phyloP scores from a whole-genome alignment of 1,140 invertebrate species.

The Brachionus calyciflorus region DNA sequence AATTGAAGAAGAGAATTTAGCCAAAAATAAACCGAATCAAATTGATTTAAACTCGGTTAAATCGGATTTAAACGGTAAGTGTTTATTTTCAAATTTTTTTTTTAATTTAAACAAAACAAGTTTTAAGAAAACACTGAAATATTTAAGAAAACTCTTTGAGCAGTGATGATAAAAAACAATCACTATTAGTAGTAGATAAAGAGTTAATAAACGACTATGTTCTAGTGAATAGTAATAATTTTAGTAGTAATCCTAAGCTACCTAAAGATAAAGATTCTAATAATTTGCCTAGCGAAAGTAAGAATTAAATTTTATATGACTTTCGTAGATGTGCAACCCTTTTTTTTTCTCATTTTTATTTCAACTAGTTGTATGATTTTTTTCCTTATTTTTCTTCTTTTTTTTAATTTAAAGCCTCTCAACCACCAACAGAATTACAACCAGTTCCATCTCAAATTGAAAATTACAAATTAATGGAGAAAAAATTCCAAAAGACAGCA shows the following conservation, averaged over 20 bases:
- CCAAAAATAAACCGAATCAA: background rate
- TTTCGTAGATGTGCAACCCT: background rate
- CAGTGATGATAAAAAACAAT: background rate
- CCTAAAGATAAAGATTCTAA: background rate
- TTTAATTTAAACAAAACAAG: too few relatives aligned
- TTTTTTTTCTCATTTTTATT: background rate
- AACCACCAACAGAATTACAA: background rate
- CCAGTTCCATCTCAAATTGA: slow-evolving; percentile 30
- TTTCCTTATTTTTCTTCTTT: too few relatives aligned
- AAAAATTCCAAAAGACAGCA: background rate
- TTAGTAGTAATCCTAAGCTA: background rate
- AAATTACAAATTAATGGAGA: slow-evolving; percentile 32
- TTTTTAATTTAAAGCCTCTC: background rate
- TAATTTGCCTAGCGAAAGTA: background rate
- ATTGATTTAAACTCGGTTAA: too few relatives aligned
- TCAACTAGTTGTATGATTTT: background rate
- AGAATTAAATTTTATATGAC: background rate
- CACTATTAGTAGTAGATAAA: background rate
- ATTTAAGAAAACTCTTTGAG: background rate
- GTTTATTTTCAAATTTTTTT: too few relatives aligned
- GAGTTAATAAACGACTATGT: slow-evolving; percentile 19
- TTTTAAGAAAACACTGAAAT: background rate
- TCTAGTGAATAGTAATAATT: background rate
- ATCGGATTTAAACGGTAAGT: too few relatives aligned
- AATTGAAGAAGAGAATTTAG: background rate